A percentile compares a stretch with the other conserved stretches of the same genome.
Evolutionary conservation across 2,797 vertebrate species (phyloP).

Genomic region (Lagorchestes hirsutus): DNA sequence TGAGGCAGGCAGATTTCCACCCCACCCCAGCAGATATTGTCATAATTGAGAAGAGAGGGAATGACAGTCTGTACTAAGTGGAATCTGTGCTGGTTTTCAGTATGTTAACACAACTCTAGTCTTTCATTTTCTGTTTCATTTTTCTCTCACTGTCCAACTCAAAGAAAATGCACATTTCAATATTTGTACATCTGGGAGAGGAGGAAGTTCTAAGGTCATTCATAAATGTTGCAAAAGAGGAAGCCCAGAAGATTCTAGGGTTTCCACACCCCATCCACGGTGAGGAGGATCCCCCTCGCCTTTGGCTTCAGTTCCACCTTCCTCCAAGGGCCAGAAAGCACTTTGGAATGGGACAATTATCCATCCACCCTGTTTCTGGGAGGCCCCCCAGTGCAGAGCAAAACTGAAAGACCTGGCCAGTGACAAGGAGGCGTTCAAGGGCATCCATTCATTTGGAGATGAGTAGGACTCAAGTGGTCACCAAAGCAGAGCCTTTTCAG

Average conservation of each 20-base stretch:
- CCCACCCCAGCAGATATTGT: not conserved
- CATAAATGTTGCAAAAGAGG: not conserved
- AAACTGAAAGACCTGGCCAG: not conserved
- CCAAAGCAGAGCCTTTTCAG: not conserved
- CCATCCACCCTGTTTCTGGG: not conserved
- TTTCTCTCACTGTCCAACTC: constrained; percentile 48
- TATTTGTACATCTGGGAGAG: constrained; percentile 50
- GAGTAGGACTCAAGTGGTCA: no score
- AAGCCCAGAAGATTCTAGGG: no score
- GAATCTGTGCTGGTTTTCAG: not conserved
- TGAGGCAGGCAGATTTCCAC: not conserved
- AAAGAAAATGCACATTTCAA: constrained; percentile 67
- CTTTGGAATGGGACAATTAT: not conserved
- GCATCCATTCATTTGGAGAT: not conserved
- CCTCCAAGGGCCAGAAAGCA: not conserved
- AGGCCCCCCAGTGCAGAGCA: not conserved
- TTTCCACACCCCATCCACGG: accelerated
- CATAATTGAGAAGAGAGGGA: not conserved
- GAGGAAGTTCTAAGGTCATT: constrained; percentile 60
- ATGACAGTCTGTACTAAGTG: not conserved
- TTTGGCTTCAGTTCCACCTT: accelerated
- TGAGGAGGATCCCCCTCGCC: not conserved
- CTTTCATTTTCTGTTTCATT: constrained; percentile 12
- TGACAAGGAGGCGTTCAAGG: not conserved
- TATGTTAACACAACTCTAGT: not conserved